Conservation (phyloP, 2,888 invertebrate species). For the Zaprionus bogoriensis region DNA sequence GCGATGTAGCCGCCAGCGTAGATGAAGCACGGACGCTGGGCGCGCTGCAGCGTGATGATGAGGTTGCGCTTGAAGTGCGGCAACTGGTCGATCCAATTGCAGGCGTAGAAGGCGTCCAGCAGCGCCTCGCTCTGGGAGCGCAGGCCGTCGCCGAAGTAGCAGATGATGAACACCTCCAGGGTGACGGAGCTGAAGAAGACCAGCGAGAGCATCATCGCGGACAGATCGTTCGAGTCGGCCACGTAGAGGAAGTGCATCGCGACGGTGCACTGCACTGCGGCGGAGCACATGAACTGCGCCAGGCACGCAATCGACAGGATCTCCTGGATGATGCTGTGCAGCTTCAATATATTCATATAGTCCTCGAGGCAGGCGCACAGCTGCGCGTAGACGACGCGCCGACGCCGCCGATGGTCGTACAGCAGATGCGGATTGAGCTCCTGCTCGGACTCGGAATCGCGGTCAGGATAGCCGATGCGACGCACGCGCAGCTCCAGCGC, state of each 20-base stretch:
- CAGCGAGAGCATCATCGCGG: constrained; percentile 69
- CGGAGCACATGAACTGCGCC: constrained; percentile 84
- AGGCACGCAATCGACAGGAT: constrained; percentile 84
- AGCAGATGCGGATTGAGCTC: no score
- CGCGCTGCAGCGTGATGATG: constrained; percentile 84
- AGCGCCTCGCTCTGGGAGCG: constrained; percentile 84
- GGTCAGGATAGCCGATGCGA: constrained; percentile 52
- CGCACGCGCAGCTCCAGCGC: constrained; percentile 71
- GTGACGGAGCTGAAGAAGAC: constrained; percentile 84
- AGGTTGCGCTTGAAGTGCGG: constrained; percentile 82
- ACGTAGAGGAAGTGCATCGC: constrained; percentile 83
- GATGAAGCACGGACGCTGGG: constrained; percentile 84
- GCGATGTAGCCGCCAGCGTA: constrained; percentile 85
- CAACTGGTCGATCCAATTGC: constrained; percentile 85
- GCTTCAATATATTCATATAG: constrained; percentile 76
- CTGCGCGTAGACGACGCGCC: constrained; percentile 32
- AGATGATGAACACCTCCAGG: constrained; percentile 84
- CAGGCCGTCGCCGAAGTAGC: constrained; percentile 85
- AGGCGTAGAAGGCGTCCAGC: constrained; percentile 84
- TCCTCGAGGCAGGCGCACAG: constrained; percentile 73
- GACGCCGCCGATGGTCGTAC: neutral
- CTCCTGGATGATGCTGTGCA: constrained; percentile 83
- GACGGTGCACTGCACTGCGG: constrained; percentile 80
- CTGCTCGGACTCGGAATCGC: accelerated
- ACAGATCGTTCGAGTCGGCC: constrained; percentile 71